phyloP scores from a whole-genome alignment of 2,888 invertebrate genomes.

The Sericinus montela region DNA sequence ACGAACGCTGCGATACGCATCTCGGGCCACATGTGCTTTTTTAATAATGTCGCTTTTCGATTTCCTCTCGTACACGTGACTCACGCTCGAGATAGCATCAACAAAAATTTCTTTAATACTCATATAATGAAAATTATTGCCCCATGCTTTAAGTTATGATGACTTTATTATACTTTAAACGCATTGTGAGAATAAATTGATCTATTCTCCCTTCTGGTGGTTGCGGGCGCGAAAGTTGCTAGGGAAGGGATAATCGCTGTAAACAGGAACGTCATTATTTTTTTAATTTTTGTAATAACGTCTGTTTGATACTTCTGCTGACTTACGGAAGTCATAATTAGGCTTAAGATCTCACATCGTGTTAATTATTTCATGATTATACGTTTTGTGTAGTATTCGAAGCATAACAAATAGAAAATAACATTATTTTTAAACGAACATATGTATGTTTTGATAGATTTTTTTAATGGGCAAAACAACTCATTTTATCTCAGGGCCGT shows the following conservation, averaged over 20 bases:
- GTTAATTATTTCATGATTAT: conserved; percentile 3
- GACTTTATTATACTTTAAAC: conserved; percentile 68
- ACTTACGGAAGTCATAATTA: conserved; percentile 27
- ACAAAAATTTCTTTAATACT: conserved; percentile 69
- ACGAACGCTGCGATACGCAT: conserved; percentile 75
- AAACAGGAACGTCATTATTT: conserved; percentile 38
- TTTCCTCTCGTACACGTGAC: conserved; percentile 67
- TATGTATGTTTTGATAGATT: neutral
- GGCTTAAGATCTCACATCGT: neutral
- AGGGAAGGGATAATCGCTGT: conserved; percentile 37
- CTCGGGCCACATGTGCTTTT: conserved; percentile 75
- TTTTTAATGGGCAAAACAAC: conserved; percentile 59
- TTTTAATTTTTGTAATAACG: conserved; percentile 29
- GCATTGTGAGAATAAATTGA: conserved; percentile 74
- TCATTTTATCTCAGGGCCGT: conserved; percentile 58
- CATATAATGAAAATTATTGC: conserved; percentile 66
- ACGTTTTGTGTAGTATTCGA: neutral
- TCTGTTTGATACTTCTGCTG: conserved; percentile 28
- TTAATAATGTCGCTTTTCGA: conserved; percentile 68
- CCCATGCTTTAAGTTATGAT: conserved; percentile 48
- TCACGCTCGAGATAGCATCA: conserved; percentile 70
- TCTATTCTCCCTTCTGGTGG: conserved; percentile 44
- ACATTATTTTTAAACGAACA: neutral
- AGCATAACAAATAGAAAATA: neutral
- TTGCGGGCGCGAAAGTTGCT: conserved; percentile 48